A percentile compares a stretch with the other conserved stretches of the same genome.
Conservation (phyloP, 2,888 invertebrate genomes). For the Coenonympha glycerion region DNA sequence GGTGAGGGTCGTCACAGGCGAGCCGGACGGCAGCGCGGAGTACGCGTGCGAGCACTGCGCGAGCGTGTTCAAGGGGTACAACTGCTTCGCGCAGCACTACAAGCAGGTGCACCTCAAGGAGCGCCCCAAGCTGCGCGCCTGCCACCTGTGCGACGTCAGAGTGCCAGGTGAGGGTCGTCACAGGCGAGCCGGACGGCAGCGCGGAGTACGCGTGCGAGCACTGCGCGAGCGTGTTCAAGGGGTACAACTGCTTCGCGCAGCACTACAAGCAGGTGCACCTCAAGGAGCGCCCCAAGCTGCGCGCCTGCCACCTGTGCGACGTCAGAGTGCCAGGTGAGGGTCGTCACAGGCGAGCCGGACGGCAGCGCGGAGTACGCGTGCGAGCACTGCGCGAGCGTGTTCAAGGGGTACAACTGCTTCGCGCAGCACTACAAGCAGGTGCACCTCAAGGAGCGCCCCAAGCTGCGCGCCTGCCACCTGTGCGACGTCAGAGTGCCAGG, state of each 20-base stretch:
- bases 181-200: constrained; percentile 20
- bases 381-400: constrained; percentile 36
- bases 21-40: too few relatives aligned
- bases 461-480: constrained; percentile 41
- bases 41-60: too few relatives aligned
- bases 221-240: constrained; percentile 37
- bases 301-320: constrained; percentile 46
- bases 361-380: constrained; percentile 32
- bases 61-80: too few relatives aligned
- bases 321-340: constrained; percentile 23
- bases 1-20: too few relatives aligned
- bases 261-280: constrained; percentile 47
- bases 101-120: too few relatives aligned
- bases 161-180: too few relatives aligned
- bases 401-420: constrained; percentile 38
- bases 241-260: constrained; percentile 40
- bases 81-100: too few relatives aligned
- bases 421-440: constrained; percentile 46
- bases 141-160: too few relatives aligned
- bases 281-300: constrained; percentile 37
- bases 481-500: constrained; percentile 41
- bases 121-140: too few relatives aligned
- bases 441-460: constrained; percentile 41
- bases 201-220: constrained; percentile 34
- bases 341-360: constrained; percentile 16